Evolutionary conservation across 2,888 invertebrate genomes (phyloP).

Genomic region (Strigamia crassipes): DNA sequence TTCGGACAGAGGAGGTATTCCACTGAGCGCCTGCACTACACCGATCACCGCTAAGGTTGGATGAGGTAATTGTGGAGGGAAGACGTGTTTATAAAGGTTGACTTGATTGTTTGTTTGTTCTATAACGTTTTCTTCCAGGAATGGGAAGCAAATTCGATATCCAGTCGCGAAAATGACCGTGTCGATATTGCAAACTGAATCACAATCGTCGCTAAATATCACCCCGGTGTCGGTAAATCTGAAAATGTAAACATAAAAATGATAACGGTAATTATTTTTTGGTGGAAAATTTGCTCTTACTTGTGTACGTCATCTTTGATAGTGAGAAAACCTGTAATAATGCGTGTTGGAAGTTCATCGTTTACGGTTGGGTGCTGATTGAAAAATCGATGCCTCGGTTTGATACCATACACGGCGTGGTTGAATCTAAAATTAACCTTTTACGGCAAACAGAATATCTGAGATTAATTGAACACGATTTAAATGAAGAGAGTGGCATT

Average conservation of each 20-base stretch:
- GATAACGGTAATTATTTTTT: too few relatives aligned
- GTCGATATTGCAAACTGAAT: conserved; percentile 1
- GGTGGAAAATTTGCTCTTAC: not conserved
- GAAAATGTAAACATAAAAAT: not conserved
- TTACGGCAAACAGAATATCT: not conserved
- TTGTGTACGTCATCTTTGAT: conserved; percentile 54
- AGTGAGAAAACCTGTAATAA: conserved; percentile 56
- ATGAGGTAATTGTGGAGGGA: conserved; percentile 18
- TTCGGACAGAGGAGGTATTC: not conserved
- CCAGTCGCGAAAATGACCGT: conserved; percentile 48
- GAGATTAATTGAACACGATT: too few relatives aligned
- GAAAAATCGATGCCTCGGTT: conserved; percentile 55
- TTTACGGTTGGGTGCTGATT: conserved; percentile 53
- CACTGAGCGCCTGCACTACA: not conserved
- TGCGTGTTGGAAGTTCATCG: conserved; percentile 59
- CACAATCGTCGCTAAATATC: conserved; percentile 52
- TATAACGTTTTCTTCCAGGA: conserved; percentile 37
- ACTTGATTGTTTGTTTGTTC: conserved; percentile 3
- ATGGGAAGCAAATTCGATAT: conserved; percentile 46
- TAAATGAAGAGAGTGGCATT: not conserved
- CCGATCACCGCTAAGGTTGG: conserved; percentile 36
- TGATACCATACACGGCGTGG: conserved; percentile 57
- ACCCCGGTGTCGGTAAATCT: conserved; percentile 54
- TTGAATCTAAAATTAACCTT: conserved; percentile 55
- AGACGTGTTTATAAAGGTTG: conserved; percentile 38